Evolutionary conservation across 2,888 invertebrate species (phyloP), one percentile per base, ranked within the genome.

Genomic region (Eumerus sabulonum): DNA sequence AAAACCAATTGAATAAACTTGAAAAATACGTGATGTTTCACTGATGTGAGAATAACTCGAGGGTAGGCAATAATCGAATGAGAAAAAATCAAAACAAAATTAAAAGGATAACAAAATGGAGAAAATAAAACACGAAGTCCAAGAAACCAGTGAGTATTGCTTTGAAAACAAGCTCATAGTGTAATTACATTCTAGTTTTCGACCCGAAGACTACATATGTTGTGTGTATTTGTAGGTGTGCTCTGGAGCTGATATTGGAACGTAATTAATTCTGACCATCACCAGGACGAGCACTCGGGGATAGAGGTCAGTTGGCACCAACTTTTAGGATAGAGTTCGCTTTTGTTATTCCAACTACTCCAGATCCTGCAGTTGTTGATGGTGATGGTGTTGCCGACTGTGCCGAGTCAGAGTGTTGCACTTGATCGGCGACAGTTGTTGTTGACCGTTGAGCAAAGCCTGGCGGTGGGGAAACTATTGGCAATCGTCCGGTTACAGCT

Each of bases 221-320:
- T 64, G 35, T 50, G 50, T 56, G 17, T 54, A 35, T 16, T 56
- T 53, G n/a, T 56, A 47, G 38, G 57, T 54, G 57, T 42, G 45
- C 45, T 54, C 18, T 44, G 60, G 73, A 53, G 54, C 27, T 27
- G 73, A 42, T 16, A 66, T 48, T 56, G 50, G 50, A 50, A 62
- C 50, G 48, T 44, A 73, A 77, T 77, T 77, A 72, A 72, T 67
- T 67, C 50, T 47, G 56, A 57, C 72, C 62, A 44, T 51, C 62
- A 67, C 27, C 27, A 27, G 27, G 3, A 27, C 27, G 27, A 7
- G 57, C 18, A 62, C 40, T 36, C 47, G 67, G 17, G 27, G 27
- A 27, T 67, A 62, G 63, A 42, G 77, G 77, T 77, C 77, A 77
- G 67, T 77, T 77, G 47, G 67, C 47, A 13, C 51, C 62, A 42